Percentiles rank a stretch among this genome's conserved stretches.
Conservation (phyloP, 1,140 invertebrate genomes). For the Diploscapter pachys region DNA sequence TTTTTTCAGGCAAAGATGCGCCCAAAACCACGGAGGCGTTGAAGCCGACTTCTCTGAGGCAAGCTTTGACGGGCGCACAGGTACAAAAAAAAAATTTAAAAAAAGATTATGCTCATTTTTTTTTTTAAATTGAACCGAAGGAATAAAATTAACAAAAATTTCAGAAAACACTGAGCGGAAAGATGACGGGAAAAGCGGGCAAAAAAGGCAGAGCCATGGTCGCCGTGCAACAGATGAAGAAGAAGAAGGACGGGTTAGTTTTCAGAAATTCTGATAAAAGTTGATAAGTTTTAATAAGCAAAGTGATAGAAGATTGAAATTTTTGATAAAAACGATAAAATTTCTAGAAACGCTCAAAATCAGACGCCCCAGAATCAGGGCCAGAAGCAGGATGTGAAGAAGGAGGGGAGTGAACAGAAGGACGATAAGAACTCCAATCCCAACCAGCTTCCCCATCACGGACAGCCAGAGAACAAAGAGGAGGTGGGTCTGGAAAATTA, state of each 20-base stretch:
- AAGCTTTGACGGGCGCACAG: slow-evolving; percentile 33
- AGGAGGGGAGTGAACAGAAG: too few relatives aligned
- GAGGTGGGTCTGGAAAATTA: too few relatives aligned
- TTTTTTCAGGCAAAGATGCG: slow-evolving; percentile 9
- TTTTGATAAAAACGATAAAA: too few relatives aligned
- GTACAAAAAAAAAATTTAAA: too few relatives aligned
- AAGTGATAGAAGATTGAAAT: neutral
- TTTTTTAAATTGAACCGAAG: slow-evolving; percentile 8
- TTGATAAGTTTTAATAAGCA: neutral
- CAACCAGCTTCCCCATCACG: too few relatives aligned
- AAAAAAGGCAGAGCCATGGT: slow-evolving; percentile 11
- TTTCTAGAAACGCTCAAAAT: too few relatives aligned
- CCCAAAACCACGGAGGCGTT: slow-evolving; percentile 9
- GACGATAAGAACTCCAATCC: too few relatives aligned
- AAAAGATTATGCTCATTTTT: slow-evolving; percentile 11
- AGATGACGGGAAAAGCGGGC: slow-evolving; percentile 18
- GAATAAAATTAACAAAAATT: neutral
- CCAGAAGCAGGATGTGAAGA: too few relatives aligned
- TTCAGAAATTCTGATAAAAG: too few relatives aligned
- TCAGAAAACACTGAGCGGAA: neutral
- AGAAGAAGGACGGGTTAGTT: slow-evolving; percentile 16
- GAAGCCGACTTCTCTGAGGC: slow-evolving; percentile 30
- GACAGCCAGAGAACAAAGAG: too few relatives aligned
- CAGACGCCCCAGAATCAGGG: too few relatives aligned
- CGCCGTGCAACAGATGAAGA: slow-evolving; percentile 28